A percentile compares a stretch with the other conserved stretches of the same genome.
phyloP scores from a whole-genome alignment of 2,113 vertebrate genomes.

The Rhinichthys klamathensis region DNA sequence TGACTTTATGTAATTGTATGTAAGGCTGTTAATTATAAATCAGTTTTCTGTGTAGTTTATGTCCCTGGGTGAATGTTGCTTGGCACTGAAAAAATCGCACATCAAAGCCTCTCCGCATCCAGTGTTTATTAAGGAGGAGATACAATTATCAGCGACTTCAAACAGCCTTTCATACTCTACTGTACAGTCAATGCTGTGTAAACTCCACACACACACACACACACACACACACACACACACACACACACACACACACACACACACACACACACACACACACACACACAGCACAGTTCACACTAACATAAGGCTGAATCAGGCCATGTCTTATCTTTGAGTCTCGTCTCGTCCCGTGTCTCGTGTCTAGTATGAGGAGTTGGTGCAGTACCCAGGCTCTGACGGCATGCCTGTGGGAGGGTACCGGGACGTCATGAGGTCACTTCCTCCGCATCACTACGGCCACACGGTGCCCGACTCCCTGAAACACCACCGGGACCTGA shows the following conservation, averaged over 20 bases:
- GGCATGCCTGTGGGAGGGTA: constrained; percentile 78
- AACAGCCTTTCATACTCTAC: constrained; percentile 30
- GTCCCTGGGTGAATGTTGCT: constrained; percentile 62
- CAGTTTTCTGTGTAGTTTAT: constrained; percentile 41
- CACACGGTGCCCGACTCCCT: constrained; percentile 76
- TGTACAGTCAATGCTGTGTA: neutral
- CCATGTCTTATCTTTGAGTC: neutral
- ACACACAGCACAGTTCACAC: constrained; percentile 45
- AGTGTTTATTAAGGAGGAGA: constrained; percentile 66
- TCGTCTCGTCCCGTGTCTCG: constrained; percentile 17
- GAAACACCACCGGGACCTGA: constrained; percentile 82
- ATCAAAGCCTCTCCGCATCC: constrained; percentile 59
- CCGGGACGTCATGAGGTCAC: constrained; percentile 73
- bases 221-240: constrained; percentile 34
- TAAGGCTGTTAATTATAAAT: constrained; percentile 63
- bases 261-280: no score
- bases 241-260: no score
- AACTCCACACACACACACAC: no score
- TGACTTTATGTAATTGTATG: constrained; percentile 30
- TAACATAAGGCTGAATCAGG: constrained; percentile 42
- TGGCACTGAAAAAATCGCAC: constrained; percentile 60
- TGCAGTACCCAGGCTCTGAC: constrained; percentile 81
- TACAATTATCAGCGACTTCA: constrained; percentile 60
- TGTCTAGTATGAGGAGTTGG: constrained; percentile 80
- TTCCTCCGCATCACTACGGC: constrained; percentile 73